A percentile compares a stretch with the other conserved stretches of the same genome.
These are phyloP conservation scores for Aphelocoma californica DNA, from an alignment of 2,797 vertebrate species.

Conservation along the genomic window DNA sequence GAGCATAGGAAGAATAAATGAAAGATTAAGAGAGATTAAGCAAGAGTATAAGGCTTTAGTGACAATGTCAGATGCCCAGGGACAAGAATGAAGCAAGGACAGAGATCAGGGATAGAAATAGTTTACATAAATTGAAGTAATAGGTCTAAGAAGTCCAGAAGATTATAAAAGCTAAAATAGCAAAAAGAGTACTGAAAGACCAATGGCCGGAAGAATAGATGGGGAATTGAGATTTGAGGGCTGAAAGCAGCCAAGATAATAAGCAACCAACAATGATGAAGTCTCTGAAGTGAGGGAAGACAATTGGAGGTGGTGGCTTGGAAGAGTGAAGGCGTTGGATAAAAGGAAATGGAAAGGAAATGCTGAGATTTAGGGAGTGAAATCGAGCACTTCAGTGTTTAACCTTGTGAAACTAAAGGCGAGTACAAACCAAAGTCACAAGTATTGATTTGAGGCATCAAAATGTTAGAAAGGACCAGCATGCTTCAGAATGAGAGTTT, in stretches of 20 bases:
- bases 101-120: not conserved
- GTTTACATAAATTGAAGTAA: not conserved
- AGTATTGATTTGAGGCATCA: not conserved
- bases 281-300: not conserved
- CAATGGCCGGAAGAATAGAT: not conserved
- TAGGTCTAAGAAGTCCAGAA: not conserved
- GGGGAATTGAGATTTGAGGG: not conserved
- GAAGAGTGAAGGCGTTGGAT: not conserved
- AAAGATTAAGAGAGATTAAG: not conserved
- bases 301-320: not conserved
- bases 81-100: not conserved
- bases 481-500: not conserved
- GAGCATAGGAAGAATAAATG: not conserved
- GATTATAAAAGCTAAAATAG: not conserved
- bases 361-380: not conserved
- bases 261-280: not conserved
- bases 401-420: not conserved
- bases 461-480: not conserved
- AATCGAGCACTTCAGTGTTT: not conserved
- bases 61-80: not conserved
- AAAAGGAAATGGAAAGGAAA: not conserved
- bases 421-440: not conserved
- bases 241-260: not conserved
- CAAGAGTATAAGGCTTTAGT: conserved; percentile 3
- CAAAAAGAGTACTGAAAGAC: not conserved